These are phyloP conservation scores for Popillia japonica DNA, from an alignment of 1,140 invertebrate species.

Conservation along the genomic window DNA sequence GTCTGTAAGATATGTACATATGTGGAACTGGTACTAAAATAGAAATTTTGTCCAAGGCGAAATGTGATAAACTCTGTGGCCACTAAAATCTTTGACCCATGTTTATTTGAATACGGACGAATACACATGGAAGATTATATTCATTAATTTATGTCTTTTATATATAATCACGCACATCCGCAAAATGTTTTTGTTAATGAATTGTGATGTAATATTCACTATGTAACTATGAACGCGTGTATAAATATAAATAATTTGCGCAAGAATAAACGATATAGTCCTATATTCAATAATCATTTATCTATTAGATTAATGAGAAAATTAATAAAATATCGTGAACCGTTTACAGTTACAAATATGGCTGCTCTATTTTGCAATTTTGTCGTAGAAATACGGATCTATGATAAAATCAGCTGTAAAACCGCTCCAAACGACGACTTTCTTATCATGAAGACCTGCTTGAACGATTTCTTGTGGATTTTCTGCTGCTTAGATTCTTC, in stretches of 20 bases:
- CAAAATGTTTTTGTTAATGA: conserved; percentile 16
- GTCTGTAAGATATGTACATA: too few species aligned
- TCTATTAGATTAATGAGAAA: background rate
- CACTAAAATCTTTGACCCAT: background rate
- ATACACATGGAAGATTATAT: background rate
- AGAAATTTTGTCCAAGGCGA: background rate
- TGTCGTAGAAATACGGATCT: too few species aligned
- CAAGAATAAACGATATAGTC: background rate
- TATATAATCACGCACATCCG: background rate
- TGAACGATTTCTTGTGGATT: too few species aligned
- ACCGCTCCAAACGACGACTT: too few species aligned
- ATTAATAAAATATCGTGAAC: too few species aligned
- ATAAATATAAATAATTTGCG: background rate
- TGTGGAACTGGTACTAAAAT: background rate
- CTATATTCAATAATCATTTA: background rate
- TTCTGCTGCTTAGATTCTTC: too few species aligned
- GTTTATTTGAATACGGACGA: background rate
- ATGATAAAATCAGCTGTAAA: too few species aligned
- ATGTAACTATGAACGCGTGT: background rate
- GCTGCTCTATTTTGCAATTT: too few species aligned
- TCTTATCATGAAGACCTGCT: too few species aligned
- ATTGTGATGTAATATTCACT: background rate
- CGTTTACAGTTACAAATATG: too few species aligned
- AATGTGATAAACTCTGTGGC: background rate
- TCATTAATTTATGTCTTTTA: background rate